Percentiles rank a stretch among this genome's conserved stretches.
These are phyloP conservation scores for Sebastes baramenuke DNA, from an alignment of 2,797 vertebrate species.

Conservation along the genomic window DNA sequence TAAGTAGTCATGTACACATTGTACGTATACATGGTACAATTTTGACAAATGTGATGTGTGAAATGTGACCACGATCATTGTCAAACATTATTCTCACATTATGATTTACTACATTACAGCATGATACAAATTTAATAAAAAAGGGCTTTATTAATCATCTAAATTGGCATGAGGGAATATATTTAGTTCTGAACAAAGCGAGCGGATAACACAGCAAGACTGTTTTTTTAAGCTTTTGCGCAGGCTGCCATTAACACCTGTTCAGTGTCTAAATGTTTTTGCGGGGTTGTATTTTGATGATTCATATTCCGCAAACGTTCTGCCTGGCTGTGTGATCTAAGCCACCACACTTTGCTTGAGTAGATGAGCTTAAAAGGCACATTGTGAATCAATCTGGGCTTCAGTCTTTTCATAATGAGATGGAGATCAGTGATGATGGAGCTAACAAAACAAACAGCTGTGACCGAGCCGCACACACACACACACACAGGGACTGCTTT, in stretches of 20 bases:
- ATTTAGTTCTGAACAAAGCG: background rate
- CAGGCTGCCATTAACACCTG: background rate
- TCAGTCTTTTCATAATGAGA: constrained; percentile 54
- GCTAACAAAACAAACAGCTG: constrained; percentile 55
- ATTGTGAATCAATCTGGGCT: constrained; percentile 21
- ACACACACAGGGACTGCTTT: background rate
- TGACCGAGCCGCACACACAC: background rate
- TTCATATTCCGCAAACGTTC: background rate
- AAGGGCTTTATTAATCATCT: background rate
- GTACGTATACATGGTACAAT: background rate
- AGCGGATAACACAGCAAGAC: background rate
- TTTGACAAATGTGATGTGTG: background rate
- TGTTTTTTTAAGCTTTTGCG: background rate
- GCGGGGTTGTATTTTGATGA: background rate
- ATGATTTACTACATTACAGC: background rate
- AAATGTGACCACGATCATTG: background rate
- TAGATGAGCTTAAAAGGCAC: background rate
- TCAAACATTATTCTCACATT: background rate
- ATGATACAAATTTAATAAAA: background rate
- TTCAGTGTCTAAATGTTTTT: background rate
- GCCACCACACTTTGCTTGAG: background rate
- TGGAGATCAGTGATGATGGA: constrained; percentile 50
- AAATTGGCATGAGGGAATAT: background rate
- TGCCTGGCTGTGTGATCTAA: background rate
- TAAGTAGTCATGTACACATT: background rate